A percentile compares a stretch with the other conserved stretches of the same genome.
Evolutionary conservation across 2,888 invertebrate genomes (phyloP).

Genomic region (Dascillus cervinus): DNA sequence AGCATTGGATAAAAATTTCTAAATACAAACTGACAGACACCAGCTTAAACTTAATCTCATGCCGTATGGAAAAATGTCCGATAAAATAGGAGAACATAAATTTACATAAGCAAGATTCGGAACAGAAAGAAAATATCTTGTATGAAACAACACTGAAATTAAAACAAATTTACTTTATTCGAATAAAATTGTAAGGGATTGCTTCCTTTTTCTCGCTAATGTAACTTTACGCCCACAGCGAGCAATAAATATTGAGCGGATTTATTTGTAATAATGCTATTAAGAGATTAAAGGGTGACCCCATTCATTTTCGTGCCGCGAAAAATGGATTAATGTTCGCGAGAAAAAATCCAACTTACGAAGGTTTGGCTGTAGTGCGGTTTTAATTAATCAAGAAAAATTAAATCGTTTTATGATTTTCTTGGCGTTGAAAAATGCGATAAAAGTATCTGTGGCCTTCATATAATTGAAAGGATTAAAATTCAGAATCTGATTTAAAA

Average conservation of each 20-base stretch:
- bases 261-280: constrained; percentile 23
- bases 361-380: too few species aligned
- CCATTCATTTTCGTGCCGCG: too few species aligned
- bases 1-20: constrained; percentile 3
- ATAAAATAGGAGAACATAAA: constrained; percentile 15
- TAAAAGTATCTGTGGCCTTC: too few species aligned
- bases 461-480: too few species aligned
- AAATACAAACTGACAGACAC: constrained; percentile 10
- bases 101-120: constrained; percentile 13
- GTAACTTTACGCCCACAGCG: constrained; percentile 14
- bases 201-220: constrained; percentile 13
- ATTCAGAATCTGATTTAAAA: too few species aligned
- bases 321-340: too few species aligned
- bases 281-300: constrained; percentile 23
- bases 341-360: too few species aligned
- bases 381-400: too few species aligned
- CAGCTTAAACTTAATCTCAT: constrained; percentile 6
- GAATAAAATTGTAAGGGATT: constrained; percentile 15
- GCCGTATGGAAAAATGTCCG: constrained; percentile 9
- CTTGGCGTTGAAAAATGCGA: too few species aligned
- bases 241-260: constrained; percentile 19
- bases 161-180: constrained; percentile 14
- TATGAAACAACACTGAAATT: constrained; percentile 12
- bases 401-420: too few species aligned
- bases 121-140: constrained; percentile 13